A percentile compares a stretch with the other conserved stretches of the same genome.
phyloP scores from a whole-genome alignment of 2,888 invertebrate species.

The Lobophora halterata region DNA sequence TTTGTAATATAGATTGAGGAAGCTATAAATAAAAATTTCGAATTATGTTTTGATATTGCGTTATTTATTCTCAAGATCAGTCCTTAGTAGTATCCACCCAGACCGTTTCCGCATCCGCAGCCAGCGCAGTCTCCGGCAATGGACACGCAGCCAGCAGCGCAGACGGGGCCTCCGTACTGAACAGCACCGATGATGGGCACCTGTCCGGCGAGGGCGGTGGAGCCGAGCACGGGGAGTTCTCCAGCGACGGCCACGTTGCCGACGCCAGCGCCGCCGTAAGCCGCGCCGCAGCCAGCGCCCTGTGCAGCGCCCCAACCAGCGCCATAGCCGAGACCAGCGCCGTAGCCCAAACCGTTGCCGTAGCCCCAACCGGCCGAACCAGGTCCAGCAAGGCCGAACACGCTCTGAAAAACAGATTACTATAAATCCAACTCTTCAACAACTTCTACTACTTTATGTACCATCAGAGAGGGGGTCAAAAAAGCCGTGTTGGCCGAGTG shows the following conservation, averaged over 20 bases:
- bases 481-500: too few species aligned
- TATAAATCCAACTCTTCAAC: too few species aligned
- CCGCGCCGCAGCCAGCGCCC: conserved; percentile 14
- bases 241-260: conserved; percentile 40
- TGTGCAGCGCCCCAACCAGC: too few species aligned
- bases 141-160: conserved; percentile 28
- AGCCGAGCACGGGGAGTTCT: conserved; percentile 41
- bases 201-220: conserved; percentile 30
- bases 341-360: conserved; percentile 5
- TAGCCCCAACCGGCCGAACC: neutral
- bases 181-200: conserved; percentile 34
- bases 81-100: conserved; percentile 10
- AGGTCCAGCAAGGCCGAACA: conserved; percentile 5
- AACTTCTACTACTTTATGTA: too few species aligned
- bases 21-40: too few species aligned
- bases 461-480: too few species aligned
- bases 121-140: conserved; percentile 30
- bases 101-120: conserved; percentile 24
- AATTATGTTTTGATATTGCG: neutral
- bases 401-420: neutral
- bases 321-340: conserved; percentile 14
- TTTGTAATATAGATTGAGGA: too few species aligned
- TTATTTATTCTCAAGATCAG: conserved; percentile 5
- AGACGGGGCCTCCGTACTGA: conserved; percentile 27
- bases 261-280: conserved; percentile 34